Evolutionary conservation across 2,113 vertebrate genomes (phyloP), one percentile per base, ranked within the genome.

Genomic region (Helogale parvula): DNA sequence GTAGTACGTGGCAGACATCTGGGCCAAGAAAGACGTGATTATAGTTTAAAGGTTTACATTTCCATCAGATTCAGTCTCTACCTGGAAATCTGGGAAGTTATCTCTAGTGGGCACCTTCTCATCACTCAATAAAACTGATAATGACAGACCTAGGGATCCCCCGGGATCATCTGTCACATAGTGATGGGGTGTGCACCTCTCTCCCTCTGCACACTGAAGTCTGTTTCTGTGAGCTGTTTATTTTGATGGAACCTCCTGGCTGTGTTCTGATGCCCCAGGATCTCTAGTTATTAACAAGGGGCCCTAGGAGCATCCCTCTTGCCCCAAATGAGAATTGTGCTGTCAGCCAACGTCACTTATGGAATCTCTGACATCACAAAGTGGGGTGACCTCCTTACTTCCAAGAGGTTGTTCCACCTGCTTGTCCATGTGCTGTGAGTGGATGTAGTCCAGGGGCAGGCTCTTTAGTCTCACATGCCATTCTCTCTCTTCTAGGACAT

Each of bases 21-120:
- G 54, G 63, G 88, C 89, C 35, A 8, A 88, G 87, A 66, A n/a
- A 71, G n/a, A 65, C 1, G 19, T 87, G 57, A 66, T 68, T 33
- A 31, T 71, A n/a, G 17, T 92, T 91, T 80, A 87, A 85, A 95
- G 79, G 91, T 45, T 94, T 76, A 23, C 35, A 29, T 85, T 97
- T 88, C 60, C 41, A 72, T 31, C 76, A 79, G 50, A 68, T 89
- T 63, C 71, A 15, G 57, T 41, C 54, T 79, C 45, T 41, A 16
- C 71, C 96, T 92, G 63, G 95, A 90, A 79, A 57, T 7, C 52
- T 85, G 65, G 21, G n/a, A 92, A 29, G n/a, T 89, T 90, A 71
- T 68, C 17, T 45, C 47, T 57, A 4, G 2, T 82, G 88, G 69
- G 4, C 13, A 60, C 50, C 31, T 93, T 91, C 87, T 68, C 17